phyloP scores from a whole-genome alignment of 1,140 invertebrate species.

The Paracyclopina nana region DNA sequence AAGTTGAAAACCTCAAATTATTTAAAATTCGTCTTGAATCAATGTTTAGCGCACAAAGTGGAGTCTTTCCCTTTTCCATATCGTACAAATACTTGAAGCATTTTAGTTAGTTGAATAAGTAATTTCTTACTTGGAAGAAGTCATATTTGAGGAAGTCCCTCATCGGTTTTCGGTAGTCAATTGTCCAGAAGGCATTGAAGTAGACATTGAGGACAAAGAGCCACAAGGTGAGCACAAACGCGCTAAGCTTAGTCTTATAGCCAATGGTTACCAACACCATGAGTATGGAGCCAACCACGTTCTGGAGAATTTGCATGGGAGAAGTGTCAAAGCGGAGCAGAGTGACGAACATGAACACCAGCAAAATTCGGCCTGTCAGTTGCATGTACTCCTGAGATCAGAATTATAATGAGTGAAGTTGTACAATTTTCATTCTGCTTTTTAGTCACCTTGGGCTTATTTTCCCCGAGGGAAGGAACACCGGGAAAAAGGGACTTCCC shows the following conservation, averaged over 20 bases:
- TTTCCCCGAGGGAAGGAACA: slow-evolving; percentile 85
- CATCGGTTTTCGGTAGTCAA: slow-evolving; percentile 79
- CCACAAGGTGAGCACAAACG: slow-evolving; percentile 75
- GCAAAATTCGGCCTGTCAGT: slow-evolving; percentile 74
- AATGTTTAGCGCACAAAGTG: too few relatives aligned
- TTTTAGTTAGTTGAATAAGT: too few relatives aligned
- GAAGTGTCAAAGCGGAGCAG: slow-evolving; percentile 79
- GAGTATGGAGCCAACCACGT: slow-evolving; percentile 73
- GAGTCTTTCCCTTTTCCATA: too few relatives aligned
- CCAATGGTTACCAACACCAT: slow-evolving; percentile 93
- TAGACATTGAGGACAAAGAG: slow-evolving; percentile 80
- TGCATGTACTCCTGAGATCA: slow-evolving; percentile 91
- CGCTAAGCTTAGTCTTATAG: slow-evolving; percentile 95
- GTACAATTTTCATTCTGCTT: too few relatives aligned
- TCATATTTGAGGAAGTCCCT: slow-evolving; percentile 99
- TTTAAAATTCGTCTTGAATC: background rate
- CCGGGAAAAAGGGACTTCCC: slow-evolving; percentile 87
- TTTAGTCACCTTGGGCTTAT: slow-evolving; percentile 98
- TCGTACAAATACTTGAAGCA: too few relatives aligned
- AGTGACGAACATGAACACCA: slow-evolving; percentile 98
- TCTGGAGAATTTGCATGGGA: slow-evolving; percentile 67
- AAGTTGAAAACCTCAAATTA: background rate
- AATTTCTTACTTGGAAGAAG: slow-evolving; percentile 85
- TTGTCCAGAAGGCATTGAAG: slow-evolving; percentile 94
- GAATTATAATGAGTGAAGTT: too few relatives aligned